Evolutionary conservation across 2,888 invertebrate genomes (phyloP).

Genomic region (Tachina grossa): DNA sequence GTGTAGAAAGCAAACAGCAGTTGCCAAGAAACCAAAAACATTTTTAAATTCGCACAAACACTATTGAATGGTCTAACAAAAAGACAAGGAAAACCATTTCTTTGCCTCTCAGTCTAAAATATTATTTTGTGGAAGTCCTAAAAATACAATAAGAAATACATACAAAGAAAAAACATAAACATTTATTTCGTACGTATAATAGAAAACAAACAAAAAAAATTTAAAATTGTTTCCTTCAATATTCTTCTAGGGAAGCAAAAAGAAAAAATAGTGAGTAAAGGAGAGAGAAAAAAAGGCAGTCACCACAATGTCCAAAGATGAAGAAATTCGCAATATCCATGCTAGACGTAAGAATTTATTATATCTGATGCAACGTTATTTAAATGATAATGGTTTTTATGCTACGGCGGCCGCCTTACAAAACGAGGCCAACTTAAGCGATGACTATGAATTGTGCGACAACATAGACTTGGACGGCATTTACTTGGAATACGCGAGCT

Average conservation of each 20-base stretch:
- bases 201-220: slow-evolving; percentile 14
- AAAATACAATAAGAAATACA: not conserved
- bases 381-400: slow-evolving; percentile 86
- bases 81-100: not conserved
- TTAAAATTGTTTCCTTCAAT: slow-evolving; percentile 14
- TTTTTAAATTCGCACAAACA: not conserved
- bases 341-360: slow-evolving; percentile 84
- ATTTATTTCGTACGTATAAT: slow-evolving; percentile 32
- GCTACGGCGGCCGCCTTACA: slow-evolving; percentile 87
- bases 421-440: slow-evolving; percentile 88
- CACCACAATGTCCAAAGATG: slow-evolving; percentile 73
- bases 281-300: not conserved
- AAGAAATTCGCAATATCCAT: slow-evolving; percentile 79
- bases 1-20: slow-evolving; percentile 21
- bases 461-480: slow-evolving; percentile 95
- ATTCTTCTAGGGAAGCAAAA: not conserved
- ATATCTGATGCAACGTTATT: slow-evolving; percentile 87
- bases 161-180: slow-evolving; percentile 27
- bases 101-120: slow-evolving; percentile 15
- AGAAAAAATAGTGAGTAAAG: too few relatives aligned
- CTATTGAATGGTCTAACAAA: not conserved
- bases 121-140: slow-evolving; percentile 13
- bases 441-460: slow-evolving; percentile 91
- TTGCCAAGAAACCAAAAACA: slow-evolving; percentile 64
- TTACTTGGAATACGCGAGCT: slow-evolving; percentile 94